These are phyloP conservation scores for Dicrurus megarhynchus DNA, from an alignment of 2,113 vertebrate genomes.

Conservation along the genomic window DNA sequence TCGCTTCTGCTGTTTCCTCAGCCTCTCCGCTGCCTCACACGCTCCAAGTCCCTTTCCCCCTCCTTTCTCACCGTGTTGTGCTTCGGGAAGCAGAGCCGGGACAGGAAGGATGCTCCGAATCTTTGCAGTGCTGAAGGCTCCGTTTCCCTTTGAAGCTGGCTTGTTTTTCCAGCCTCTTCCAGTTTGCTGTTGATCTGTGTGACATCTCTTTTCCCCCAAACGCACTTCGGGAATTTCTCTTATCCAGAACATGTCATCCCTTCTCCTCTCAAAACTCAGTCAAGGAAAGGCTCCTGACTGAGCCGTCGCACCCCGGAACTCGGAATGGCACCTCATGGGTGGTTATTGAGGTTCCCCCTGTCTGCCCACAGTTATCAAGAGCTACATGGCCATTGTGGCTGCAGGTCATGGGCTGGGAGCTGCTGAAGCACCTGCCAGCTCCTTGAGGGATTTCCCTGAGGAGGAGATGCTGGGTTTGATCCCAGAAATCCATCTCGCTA, in stretches of 20 bases:
- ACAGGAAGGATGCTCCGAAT: not conserved
- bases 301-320: not conserved
- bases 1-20: not conserved
- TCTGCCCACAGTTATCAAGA: not conserved
- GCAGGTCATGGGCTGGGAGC: not conserved
- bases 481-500: not conserved
- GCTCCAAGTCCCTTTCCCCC: not conserved
- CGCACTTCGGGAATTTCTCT: not conserved
- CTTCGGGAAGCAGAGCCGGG: not conserved
- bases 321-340: not conserved
- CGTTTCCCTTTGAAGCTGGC: not conserved
- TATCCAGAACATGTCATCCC: not conserved
- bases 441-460: not conserved
- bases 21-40: not conserved
- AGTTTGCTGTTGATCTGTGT: not conserved
- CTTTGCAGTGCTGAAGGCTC: not conserved
- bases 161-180: slow-evolving; percentile 4
- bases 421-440: not conserved
- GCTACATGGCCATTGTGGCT: not conserved
- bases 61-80: fast-evolving
- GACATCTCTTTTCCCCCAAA: not conserved
- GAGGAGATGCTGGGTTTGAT: not conserved
- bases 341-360: not conserved
- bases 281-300: not conserved
- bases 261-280: not conserved